Base-by-base conservation (phyloP, 2,888 invertebrate genomes). In the Cephonodes hylas region DNA sequence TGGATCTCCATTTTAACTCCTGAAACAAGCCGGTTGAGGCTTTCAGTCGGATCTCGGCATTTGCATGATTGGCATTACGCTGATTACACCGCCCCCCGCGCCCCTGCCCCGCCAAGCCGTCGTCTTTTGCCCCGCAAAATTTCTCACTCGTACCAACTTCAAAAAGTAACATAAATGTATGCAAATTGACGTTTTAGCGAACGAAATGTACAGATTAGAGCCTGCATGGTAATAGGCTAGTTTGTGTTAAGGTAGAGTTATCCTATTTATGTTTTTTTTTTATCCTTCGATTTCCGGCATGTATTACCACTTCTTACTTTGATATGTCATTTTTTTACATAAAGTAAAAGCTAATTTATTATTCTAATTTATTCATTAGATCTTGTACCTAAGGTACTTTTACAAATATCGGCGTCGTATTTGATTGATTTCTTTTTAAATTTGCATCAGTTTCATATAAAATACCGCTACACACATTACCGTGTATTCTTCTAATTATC, bases 1-100 rank as follows among this genome's bases (percentile, higher is more conserved):
- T 92, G 91, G 91, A 91, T 92, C 91, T 91, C 88, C 91, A 91
- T 92, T 92, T 92, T 92, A 92, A 91, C 91, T 92, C 91, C 91
- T 91, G 91, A 91, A 92, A 91, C 91, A 90, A 91, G 89, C 89
- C 87, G 85, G 89, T 88, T 88, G 89, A 88, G 86, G 91, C 91
- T 91, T 91, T 92, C 91, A 92, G 90, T 87, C 81, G 91, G 88
- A 89, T 90, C 91, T 91, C 91, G 86, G 78, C 87, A 92, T 92
- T 92, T 91, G 91, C 91, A 92, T 92, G 91, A 92, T 92, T 92
- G 91, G 85, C 80, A 92, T 91, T 91, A 91, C 90, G 88, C 88
- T 91, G 90, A 91, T 91, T 92, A 91, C 82, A 77, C 75, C 76
- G 71, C 67, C 68, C 75, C 68, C 72, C 68, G 61, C 69, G 64